A percentile compares a stretch with the other conserved stretches of the same genome.
phyloP scores from a whole-genome alignment of 2,888 invertebrate species.

The Ectemnius cavifrons region DNA sequence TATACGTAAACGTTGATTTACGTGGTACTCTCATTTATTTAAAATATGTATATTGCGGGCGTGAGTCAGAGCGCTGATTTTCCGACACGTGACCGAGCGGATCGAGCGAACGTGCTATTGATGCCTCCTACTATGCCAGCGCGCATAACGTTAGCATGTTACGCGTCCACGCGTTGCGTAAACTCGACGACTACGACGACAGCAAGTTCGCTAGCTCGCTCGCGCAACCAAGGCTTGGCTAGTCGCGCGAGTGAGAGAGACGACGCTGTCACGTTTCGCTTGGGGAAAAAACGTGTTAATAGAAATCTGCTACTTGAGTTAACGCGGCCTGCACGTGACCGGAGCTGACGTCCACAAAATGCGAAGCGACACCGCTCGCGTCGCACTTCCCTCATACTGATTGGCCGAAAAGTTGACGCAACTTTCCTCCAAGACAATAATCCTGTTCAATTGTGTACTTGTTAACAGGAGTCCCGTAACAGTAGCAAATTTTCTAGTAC shows the following conservation, averaged over 20 bases:
- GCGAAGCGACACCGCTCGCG: constrained; percentile 8
- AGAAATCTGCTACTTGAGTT: constrained; percentile 32
- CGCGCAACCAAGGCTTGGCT: constrained; percentile 9
- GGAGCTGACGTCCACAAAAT: constrained; percentile 24
- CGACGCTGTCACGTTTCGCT: constrained; percentile 47
- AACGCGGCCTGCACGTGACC: constrained; percentile 43
- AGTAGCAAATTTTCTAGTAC: too few species aligned
- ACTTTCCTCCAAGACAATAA: not conserved
- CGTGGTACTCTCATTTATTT: not conserved
- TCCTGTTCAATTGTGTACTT: too few species aligned
- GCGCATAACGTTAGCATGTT: constrained; percentile 42
- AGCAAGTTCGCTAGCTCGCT: constrained; percentile 5
- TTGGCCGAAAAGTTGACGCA: too few species aligned
- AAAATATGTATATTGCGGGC: not conserved
- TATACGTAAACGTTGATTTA: not conserved
- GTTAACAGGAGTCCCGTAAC: too few species aligned
- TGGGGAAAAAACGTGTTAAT: constrained; percentile 35
- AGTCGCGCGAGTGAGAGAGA: too few species aligned
- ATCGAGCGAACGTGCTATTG: constrained; percentile 34
- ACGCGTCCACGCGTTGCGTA: constrained; percentile 48
- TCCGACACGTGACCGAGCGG: constrained; percentile 48
- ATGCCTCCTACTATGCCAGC: constrained; percentile 20
- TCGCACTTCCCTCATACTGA: too few species aligned
- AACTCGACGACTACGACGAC: constrained; percentile 20
- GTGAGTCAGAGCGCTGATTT: constrained; percentile 44